These are phyloP conservation scores for Pemphredon lugubris DNA, from an alignment of 2,888 invertebrate species.

Conservation along the genomic window DNA sequence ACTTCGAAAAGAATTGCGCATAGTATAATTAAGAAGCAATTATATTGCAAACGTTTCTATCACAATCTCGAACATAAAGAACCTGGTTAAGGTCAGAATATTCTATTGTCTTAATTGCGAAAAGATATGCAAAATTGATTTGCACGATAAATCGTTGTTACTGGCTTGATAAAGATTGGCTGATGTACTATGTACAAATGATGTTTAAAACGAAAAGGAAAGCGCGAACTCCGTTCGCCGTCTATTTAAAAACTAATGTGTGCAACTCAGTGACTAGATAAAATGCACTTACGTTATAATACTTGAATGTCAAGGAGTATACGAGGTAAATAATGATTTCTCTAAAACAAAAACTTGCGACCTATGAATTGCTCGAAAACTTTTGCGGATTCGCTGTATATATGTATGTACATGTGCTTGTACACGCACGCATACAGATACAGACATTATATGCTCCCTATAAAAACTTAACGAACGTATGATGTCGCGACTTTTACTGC, in stretches of 20 bases:
- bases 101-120: slow-evolving; percentile 17
- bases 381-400: slow-evolving; percentile 8
- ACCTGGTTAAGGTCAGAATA: slow-evolving; percentile 6
- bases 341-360: neutral
- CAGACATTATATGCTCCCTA: neutral
- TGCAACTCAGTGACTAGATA: slow-evolving; percentile 48
- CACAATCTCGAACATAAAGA: slow-evolving; percentile 24
- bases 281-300: slow-evolving; percentile 45
- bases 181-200: neutral
- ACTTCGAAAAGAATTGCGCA: slow-evolving; percentile 4
- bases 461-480: slow-evolving; percentile 7
- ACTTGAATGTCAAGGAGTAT: slow-evolving; percentile 27
- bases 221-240: neutral
- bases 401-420: no score
- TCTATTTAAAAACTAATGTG: slow-evolving; percentile 37
- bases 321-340: neutral
- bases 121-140: slow-evolving; percentile 13
- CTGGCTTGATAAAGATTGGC: neutral
- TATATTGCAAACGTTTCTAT: slow-evolving; percentile 8
- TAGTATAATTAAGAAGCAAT: slow-evolving; percentile 14
- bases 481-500: neutral
- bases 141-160: slow-evolving; percentile 7
- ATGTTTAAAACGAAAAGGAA: slow-evolving; percentile 5
- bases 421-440: neutral
- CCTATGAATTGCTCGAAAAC: slow-evolving; percentile 6